These are phyloP conservation scores for Rhinichthys osculus DNA, from an alignment of 2,797 vertebrate species.

Conservation along the genomic window DNA sequence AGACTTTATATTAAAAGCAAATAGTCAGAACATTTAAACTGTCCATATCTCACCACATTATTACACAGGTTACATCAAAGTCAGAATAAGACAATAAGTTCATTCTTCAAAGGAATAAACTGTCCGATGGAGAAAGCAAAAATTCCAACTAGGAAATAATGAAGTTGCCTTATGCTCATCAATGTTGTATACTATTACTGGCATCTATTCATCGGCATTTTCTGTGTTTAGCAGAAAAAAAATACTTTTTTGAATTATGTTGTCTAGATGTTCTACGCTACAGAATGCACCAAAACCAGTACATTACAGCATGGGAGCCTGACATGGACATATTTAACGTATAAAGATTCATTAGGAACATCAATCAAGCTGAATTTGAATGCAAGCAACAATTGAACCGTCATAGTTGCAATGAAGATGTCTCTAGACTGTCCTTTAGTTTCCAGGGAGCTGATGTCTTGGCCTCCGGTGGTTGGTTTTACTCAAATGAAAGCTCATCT, in stretches of 20 bases:
- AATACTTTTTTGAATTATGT: no score
- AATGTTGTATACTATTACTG: background rate
- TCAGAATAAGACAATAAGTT: slow-evolving; percentile 1
- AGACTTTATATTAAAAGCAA: slow-evolving; percentile 77
- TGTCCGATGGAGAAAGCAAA: slow-evolving; percentile 8
- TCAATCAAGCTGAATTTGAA: slow-evolving; percentile 21
- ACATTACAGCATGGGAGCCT: background rate
- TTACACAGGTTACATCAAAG: slow-evolving; percentile 70
- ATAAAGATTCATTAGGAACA: slow-evolving; percentile 23
- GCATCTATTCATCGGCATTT: background rate
- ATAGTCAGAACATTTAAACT: slow-evolving; percentile 77
- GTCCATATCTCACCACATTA: slow-evolving; percentile 78
- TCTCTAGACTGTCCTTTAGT: slow-evolving; percentile 65
- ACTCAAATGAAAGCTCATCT: slow-evolving; percentile 86
- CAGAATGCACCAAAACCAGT: background rate
- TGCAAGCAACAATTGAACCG: background rate
- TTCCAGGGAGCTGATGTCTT: slow-evolving; percentile 80
- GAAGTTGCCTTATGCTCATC: slow-evolving; percentile 40
- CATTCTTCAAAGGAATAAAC: slow-evolving; percentile 1
- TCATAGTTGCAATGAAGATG: slow-evolving; percentile 49
- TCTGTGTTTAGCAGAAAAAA: background rate
- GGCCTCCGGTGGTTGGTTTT: slow-evolving; percentile 74
- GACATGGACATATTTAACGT: slow-evolving; percentile 3
- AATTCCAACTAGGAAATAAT: slow-evolving; percentile 31
- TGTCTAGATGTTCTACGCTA: background rate